These are phyloP conservation scores for Caenorhabditis macrosperma DNA, from an alignment of 2,888 invertebrate genomes.

Conservation along the genomic window DNA sequence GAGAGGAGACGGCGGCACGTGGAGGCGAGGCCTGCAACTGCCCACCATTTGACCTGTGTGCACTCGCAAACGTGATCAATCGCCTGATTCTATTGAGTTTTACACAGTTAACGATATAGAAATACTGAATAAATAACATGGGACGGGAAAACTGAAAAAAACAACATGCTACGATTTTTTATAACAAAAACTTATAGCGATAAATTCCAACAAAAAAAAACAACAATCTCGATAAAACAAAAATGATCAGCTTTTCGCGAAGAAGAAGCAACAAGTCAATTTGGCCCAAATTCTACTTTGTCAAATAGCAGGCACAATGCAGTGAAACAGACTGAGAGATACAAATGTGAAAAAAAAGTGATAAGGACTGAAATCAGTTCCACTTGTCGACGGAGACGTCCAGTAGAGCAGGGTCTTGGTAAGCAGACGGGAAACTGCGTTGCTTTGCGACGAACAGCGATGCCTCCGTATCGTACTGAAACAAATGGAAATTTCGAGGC, in stretches of 20 bases:
- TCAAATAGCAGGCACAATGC: too few species aligned
- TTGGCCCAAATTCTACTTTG: too few species aligned
- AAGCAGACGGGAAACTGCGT: slow-evolving; percentile 51
- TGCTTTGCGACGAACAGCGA: slow-evolving; percentile 54
- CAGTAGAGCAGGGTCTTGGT: slow-evolving; percentile 38
- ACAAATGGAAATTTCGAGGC: not conserved
- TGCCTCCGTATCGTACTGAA: slow-evolving; percentile 47
- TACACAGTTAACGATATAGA: not conserved
- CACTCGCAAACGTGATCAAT: slow-evolving; percentile 44
- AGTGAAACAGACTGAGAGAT: not conserved
- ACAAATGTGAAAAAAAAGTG: not conserved
- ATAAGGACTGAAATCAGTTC: slow-evolving; percentile 25
- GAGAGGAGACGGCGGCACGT: slow-evolving; percentile 38
- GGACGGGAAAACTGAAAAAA: not conserved
- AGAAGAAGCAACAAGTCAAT: too few species aligned
- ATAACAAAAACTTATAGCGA: too few species aligned
- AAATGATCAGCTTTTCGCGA: too few species aligned
- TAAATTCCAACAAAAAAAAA: not conserved
- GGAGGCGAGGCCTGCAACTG: slow-evolving; percentile 41
- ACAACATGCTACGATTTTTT: not conserved
- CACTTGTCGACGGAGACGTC: slow-evolving; percentile 56
- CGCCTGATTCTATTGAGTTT: slow-evolving; percentile 9
- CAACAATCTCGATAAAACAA: not conserved
- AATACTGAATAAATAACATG: not conserved
- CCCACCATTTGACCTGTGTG: slow-evolving; percentile 52